Evolutionary conservation across 53 echinoderm and acorn worm species (phyloP).

Genomic region (Arbacia lixula): DNA sequence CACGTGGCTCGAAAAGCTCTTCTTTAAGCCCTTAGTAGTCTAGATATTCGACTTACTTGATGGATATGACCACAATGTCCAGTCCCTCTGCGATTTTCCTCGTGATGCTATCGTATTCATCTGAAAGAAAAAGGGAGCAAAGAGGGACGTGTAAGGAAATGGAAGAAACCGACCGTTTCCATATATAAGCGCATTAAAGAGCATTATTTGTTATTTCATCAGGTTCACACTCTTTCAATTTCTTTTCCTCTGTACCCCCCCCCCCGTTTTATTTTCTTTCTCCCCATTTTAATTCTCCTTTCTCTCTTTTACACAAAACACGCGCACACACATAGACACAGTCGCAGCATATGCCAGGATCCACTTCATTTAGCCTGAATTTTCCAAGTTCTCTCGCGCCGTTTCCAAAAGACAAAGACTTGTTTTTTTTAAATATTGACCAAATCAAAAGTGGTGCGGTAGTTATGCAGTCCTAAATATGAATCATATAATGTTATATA

Average conservation of each 20-base stretch:
- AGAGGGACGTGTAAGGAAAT: not conserved
- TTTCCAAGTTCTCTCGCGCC: too few species aligned
- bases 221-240: not conserved
- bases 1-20: too few species aligned
- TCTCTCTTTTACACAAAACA: not conserved
- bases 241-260: not conserved
- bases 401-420: too few species aligned
- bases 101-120: slow-evolving; percentile 60
- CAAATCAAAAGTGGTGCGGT: too few species aligned
- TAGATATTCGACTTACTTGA: slow-evolving; percentile 91
- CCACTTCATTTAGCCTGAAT: too few species aligned
- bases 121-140: slow-evolving; percentile 23
- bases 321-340: not conserved
- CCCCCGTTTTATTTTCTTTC: not conserved
- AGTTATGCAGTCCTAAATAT: too few species aligned
- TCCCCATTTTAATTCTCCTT: not conserved
- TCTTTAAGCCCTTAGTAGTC: too few species aligned
- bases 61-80: slow-evolving; percentile 70
- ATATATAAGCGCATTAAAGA: too few species aligned
- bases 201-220: not conserved
- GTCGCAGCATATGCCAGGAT: too few species aligned
- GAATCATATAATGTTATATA: too few species aligned
- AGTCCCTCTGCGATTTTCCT: slow-evolving; percentile 72
- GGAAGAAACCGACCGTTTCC: not conserved
- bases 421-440: too few species aligned